phyloP scores from a whole-genome alignment of 2,888 invertebrate genomes.

The Candidula unifasciata region DNA sequence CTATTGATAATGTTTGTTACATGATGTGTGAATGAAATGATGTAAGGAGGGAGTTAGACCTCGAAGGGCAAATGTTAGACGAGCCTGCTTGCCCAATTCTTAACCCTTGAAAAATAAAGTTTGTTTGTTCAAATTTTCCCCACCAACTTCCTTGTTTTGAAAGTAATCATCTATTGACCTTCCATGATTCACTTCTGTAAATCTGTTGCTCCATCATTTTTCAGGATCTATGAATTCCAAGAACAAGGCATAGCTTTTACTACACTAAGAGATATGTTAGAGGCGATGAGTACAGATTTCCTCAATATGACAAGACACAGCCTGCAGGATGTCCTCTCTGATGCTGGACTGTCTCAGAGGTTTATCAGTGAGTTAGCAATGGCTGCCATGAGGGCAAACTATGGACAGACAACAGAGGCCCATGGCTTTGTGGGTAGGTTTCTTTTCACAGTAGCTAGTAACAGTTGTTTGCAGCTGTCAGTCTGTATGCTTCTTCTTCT shows the following conservation, averaged over 20 bases:
- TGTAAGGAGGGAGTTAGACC: too few relatives aligned
- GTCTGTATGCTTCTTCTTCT: too few relatives aligned
- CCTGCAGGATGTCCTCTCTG: conserved; percentile 70
- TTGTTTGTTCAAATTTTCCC: too few relatives aligned
- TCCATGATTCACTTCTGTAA: too few relatives aligned
- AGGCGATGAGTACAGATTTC: conserved; percentile 80
- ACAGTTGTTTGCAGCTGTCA: background rate
- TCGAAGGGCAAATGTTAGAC: too few relatives aligned
- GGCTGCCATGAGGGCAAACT: conserved; percentile 81
- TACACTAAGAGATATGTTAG: conserved; percentile 80
- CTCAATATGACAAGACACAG: conserved; percentile 77
- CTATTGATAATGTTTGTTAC: too few relatives aligned
- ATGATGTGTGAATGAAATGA: too few relatives aligned
- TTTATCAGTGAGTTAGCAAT: conserved; percentile 82
- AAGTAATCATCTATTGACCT: too few relatives aligned
- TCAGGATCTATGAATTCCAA: conserved; percentile 82
- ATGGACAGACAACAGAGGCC: conserved; percentile 81
- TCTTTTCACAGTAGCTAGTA: background rate
- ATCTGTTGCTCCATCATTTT: too few relatives aligned
- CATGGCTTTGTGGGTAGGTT: conserved; percentile 81
- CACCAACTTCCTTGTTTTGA: too few relatives aligned
- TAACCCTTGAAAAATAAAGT: too few relatives aligned
- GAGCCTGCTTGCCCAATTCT: too few relatives aligned
- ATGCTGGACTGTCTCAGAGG: conserved; percentile 78
- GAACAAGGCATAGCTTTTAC: conserved; percentile 79